These are phyloP conservation scores for Oncopeltus fasciatus DNA, from an alignment of 1,140 invertebrate species.

Conservation along the genomic window DNA sequence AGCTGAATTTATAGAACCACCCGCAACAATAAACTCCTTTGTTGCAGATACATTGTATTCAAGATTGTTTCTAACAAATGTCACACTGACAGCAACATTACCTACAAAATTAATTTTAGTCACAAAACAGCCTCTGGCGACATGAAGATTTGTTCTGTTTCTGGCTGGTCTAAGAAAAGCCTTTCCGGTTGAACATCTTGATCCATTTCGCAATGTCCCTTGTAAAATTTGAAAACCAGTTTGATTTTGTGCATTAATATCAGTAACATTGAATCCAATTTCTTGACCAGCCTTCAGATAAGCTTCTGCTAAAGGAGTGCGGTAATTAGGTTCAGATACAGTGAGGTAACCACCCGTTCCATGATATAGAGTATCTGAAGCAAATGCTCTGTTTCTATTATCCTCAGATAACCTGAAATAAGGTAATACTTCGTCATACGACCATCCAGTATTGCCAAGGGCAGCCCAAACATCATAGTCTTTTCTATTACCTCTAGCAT, in stretches of 20 bases:
- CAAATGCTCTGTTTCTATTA: background rate
- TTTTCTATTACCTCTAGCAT: slow-evolving; percentile 38
- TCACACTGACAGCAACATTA: slow-evolving; percentile 40
- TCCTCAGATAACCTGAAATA: background rate
- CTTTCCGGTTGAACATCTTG: slow-evolving; percentile 31
- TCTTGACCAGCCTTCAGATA: slow-evolving; percentile 44
- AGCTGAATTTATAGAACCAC: slow-evolving; percentile 53
- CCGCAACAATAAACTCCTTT: slow-evolving; percentile 51
- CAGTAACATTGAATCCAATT: slow-evolving; percentile 32
- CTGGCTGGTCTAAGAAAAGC: slow-evolving; percentile 39
- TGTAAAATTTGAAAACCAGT: slow-evolving; percentile 33
- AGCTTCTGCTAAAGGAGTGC: slow-evolving; percentile 35
- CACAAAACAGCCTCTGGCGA: slow-evolving; percentile 51
- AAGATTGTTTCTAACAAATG: slow-evolving; percentile 35
- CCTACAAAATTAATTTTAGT: slow-evolving; percentile 49
- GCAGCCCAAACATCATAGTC: slow-evolving; percentile 45
- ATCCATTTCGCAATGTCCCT: slow-evolving; percentile 22
- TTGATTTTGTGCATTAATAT: slow-evolving; percentile 37
- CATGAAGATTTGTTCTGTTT: slow-evolving; percentile 43
- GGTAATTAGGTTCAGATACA: slow-evolving; percentile 36
- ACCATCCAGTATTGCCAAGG: slow-evolving; percentile 33
- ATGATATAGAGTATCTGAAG: slow-evolving; percentile 30
- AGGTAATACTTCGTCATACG: no score
- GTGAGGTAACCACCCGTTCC: slow-evolving; percentile 42
- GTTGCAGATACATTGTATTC: slow-evolving; percentile 20